phyloP scores from a whole-genome alignment of 2,797 vertebrate species.

The Eptatretus atami region DNA sequence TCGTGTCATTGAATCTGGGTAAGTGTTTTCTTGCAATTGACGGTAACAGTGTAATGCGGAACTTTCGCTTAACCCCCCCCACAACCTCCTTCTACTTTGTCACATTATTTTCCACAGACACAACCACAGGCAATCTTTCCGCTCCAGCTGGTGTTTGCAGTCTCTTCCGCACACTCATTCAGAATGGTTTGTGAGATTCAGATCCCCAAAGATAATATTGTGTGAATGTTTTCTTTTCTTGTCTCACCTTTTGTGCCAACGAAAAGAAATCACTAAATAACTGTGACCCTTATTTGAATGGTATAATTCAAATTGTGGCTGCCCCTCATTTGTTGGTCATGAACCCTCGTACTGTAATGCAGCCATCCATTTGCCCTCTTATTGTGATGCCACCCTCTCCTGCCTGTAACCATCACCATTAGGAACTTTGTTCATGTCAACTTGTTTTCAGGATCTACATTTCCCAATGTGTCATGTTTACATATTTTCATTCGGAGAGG shows the following conservation, averaged over 20 bases:
- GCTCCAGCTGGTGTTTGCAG: slow-evolving; percentile 71
- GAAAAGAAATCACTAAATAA: not conserved
- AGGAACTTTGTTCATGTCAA: no score
- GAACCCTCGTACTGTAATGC: no score
- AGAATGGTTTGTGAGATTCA: slow-evolving; percentile 97
- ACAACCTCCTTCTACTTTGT: not conserved
- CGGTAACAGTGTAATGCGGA: no score
- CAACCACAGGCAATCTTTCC: slow-evolving; percentile 81
- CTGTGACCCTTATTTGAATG: not conserved
- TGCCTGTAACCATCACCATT: no score
- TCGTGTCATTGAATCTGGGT: slow-evolving; percentile 90
- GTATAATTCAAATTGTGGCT: no score
- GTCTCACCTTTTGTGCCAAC: not conserved
- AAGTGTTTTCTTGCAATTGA: slow-evolving; percentile 12
- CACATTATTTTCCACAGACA: slow-evolving; percentile 30
- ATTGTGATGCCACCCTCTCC: no score
- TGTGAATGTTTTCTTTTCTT: slow-evolving; percentile 18
- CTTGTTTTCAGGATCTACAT: no score
- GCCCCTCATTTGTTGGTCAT: no score
- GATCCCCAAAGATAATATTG: slow-evolving; percentile 95
- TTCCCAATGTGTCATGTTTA: no score
- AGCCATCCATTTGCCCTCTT: no score
- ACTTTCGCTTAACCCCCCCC: not conserved
- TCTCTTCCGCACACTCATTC: slow-evolving; percentile 76
- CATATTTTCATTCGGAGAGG: no score